These are phyloP conservation scores for Falco punctatus DNA, from an alignment of 2,113 vertebrate genomes.

Conservation along the genomic window DNA sequence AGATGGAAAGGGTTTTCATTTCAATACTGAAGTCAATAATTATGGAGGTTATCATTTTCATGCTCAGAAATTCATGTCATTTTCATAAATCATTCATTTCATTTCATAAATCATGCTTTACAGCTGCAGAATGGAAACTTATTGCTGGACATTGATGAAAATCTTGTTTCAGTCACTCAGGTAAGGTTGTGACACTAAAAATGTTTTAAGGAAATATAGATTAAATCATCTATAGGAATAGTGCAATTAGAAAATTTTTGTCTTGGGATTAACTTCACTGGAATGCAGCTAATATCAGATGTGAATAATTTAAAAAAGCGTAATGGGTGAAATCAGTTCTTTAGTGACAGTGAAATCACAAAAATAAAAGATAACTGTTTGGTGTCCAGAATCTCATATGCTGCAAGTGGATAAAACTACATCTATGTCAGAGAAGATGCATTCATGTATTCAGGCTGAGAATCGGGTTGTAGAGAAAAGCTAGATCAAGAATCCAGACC, in stretches of 20 bases:
- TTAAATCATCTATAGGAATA: slow-evolving; percentile 3
- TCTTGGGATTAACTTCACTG: background rate
- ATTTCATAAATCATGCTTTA: slow-evolving; percentile 80
- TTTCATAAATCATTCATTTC: slow-evolving; percentile 76
- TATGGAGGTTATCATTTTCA: slow-evolving; percentile 66
- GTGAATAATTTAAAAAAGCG: background rate
- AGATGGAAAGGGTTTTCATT: background rate
- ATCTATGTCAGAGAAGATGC: background rate
- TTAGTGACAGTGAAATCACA: slow-evolving; percentile 10
- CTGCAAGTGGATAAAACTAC: background rate
- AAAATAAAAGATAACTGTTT: background rate
- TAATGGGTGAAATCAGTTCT: slow-evolving; percentile 25
- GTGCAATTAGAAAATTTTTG: background rate
- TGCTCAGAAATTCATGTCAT: slow-evolving; percentile 76
- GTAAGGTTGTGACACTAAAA: slow-evolving; percentile 80
- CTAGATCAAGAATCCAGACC: background rate
- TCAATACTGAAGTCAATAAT: slow-evolving; percentile 31
- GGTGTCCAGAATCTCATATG: background rate
- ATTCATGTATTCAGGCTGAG: background rate
- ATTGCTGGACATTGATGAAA: slow-evolving; percentile 86
- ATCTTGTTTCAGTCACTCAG: slow-evolving; percentile 82
- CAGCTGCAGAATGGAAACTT: slow-evolving; percentile 90
- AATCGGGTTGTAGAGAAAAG: background rate
- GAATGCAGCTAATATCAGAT: background rate
- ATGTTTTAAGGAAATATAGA: slow-evolving; percentile 47